Percentiles rank a stretch among this genome's conserved stretches.
These are phyloP conservation scores for Drosophila lacteicornis DNA, from an alignment of 1,140 invertebrate genomes.

Conservation along the genomic window DNA sequence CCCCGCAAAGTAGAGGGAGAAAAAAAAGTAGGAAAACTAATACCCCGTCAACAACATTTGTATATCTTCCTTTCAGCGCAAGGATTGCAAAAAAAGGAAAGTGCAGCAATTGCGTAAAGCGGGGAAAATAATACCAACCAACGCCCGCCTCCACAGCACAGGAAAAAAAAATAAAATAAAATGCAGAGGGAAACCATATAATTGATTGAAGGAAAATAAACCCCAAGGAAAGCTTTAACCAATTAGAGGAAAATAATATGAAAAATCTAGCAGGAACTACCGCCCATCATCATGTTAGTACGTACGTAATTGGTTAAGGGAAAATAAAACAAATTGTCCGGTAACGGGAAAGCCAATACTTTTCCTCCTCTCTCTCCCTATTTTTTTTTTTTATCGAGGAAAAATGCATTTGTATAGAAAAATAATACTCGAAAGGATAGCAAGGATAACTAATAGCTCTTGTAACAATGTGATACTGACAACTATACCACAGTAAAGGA, in stretches of 20 bases:
- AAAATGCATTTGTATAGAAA: not conserved
- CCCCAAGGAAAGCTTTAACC: slow-evolving; percentile 1
- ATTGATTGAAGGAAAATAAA: slow-evolving; percentile 18
- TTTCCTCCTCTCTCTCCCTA: not conserved
- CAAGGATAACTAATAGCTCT: not conserved
- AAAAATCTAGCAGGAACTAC: not conserved
- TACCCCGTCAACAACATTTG: not conserved
- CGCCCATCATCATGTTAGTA: not conserved
- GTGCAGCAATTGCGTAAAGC: not conserved
- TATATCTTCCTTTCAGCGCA: not conserved
- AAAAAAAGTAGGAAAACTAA: not conserved
- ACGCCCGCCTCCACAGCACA: not conserved
- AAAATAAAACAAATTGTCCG: not conserved
- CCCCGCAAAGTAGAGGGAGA: not conserved
- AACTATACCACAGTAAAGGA: not conserved
- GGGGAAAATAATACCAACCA: slow-evolving; percentile 1
- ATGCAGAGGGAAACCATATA: not conserved
- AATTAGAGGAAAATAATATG: slow-evolving; percentile 9
- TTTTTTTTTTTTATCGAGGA: not conserved
- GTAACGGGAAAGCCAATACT: not conserved
- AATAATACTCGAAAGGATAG: not conserved
- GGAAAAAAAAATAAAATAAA: not conserved
- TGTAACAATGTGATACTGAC: not conserved
- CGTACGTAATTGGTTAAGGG: not conserved
- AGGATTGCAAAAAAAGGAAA: not conserved